Percentiles rank a stretch among this genome's conserved stretches.
Evolutionary conservation across 2,113 vertebrate species (phyloP).

Genomic region (Menura novaehollandiae): DNA sequence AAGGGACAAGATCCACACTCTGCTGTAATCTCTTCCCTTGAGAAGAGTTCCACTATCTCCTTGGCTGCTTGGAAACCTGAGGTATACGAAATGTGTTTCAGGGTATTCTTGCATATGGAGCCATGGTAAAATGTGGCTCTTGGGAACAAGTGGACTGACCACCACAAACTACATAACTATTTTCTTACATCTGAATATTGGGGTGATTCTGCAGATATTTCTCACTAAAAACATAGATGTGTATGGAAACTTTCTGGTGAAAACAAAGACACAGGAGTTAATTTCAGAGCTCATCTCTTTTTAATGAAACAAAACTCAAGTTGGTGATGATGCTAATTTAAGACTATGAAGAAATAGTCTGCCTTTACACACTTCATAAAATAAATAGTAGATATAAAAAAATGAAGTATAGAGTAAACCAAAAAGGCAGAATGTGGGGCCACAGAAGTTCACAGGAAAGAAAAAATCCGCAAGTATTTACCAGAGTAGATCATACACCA

Average conservation of each 20-base stretch:
- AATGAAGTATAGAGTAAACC: not conserved
- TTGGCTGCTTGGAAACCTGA: not conserved
- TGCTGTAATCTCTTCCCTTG: not conserved
- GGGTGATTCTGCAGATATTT: not conserved
- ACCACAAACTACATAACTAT: not conserved
- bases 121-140: not conserved
- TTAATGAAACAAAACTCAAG: not conserved
- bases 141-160: not conserved
- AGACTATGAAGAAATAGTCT: not conserved
- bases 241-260: not conserved
- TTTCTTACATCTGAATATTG: not conserved
- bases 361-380: not conserved
- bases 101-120: not conserved
- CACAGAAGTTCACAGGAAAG: not conserved
- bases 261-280: not conserved
- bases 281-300: not conserved
- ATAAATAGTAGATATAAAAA: not conserved
- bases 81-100: not conserved
- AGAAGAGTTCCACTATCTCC: not conserved
- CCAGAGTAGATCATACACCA: not conserved
- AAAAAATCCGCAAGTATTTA: not conserved
- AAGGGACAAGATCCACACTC: not conserved
- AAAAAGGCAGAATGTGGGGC: not conserved
- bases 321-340: not conserved
- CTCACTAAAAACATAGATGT: not conserved